Base-by-base conservation (phyloP, 2,888 invertebrate genomes). In the Tetanocera ferruginea region DNA sequence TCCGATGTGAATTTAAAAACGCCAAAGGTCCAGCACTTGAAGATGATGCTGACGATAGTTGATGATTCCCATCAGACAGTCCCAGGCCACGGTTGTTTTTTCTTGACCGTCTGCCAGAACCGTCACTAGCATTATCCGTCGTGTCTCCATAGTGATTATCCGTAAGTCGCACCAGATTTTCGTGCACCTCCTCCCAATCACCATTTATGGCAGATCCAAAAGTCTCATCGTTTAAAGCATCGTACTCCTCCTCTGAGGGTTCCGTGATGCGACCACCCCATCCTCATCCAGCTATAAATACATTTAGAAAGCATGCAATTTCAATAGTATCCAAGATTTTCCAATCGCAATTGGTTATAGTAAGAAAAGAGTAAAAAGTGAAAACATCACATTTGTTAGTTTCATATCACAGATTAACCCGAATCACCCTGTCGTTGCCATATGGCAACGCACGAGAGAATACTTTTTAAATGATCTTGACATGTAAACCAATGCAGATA, bases 181-280 rank as follows among this genome's bases (percentile, higher is more conserved):
- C 94, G 88, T 94, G 94, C 81, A 93, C 93, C 83, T 93, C 91
- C 85, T 94, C 94, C 94, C 94, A 94, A 86, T 94, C 94, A 19
- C 93, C 93, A 79, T 93, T 91, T 86, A 93, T 94, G 82, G 93
- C 94, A 73, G 93, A 93, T 34, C 97, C 97, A 89, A 97, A 97
- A 0, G 97, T 97, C 90, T 97, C 97, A 90, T 97, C 95, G 85
- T 97, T 97, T 81, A 97, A 92, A 0, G 96, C 96, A 91, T 97
- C 97, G 89, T 96, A 97, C 86, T 96, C 96, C 81, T 96, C 96
- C 85, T 95, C 95, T 4, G 93, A 93, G 62, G 91, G 92, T 80
- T 88, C 93, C 85, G 93, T 93, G 83, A 94, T 93, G 77, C 93
- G 93, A 55, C 88, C 86, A 72, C 87, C 87, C 85, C 85, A 73